Evolutionary conservation across 2,888 invertebrate genomes (phyloP).

Genomic region (Drosophila bunnanda): DNA sequence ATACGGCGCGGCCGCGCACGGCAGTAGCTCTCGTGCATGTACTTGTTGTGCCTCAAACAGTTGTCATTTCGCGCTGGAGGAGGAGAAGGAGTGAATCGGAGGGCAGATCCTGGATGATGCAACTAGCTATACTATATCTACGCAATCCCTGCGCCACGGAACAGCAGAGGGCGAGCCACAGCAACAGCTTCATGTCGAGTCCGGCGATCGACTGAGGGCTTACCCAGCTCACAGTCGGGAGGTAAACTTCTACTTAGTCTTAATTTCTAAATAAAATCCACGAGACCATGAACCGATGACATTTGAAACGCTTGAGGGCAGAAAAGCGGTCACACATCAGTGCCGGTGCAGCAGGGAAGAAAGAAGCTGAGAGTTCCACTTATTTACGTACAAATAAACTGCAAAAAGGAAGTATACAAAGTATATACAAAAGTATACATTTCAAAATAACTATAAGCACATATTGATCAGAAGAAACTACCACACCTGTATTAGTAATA

Average conservation of each 20-base stretch:
- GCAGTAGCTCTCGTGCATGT: constrained; percentile 40
- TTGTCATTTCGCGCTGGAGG: constrained; percentile 5
- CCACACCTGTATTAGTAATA: constrained; percentile 28
- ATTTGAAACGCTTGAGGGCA: constrained; percentile 9
- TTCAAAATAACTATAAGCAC: no score
- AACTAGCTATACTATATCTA: no score
- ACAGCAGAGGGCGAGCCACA: background rate
- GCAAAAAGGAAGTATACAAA: background rate
- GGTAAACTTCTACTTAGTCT: no score
- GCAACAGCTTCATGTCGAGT: constrained; percentile 3
- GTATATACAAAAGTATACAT: no score
- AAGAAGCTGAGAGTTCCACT: no score
- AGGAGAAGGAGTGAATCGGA: no score
- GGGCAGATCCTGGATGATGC: no score
- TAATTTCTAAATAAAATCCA: background rate
- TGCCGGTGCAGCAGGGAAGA: background rate
- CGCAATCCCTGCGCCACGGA: background rate
- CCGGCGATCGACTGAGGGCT: background rate
- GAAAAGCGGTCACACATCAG: background rate
- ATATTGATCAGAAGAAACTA: no score
- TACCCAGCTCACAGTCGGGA: background rate
- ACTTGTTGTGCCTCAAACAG: constrained; percentile 49
- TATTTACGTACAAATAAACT: background rate
- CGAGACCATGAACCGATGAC: background rate
- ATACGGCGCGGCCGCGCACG: constrained; percentile 29